Evolutionary conservation across 2,797 vertebrate genomes (phyloP), one percentile per base, ranked within the genome.

Genomic region (Coregonus suidteri): DNA sequence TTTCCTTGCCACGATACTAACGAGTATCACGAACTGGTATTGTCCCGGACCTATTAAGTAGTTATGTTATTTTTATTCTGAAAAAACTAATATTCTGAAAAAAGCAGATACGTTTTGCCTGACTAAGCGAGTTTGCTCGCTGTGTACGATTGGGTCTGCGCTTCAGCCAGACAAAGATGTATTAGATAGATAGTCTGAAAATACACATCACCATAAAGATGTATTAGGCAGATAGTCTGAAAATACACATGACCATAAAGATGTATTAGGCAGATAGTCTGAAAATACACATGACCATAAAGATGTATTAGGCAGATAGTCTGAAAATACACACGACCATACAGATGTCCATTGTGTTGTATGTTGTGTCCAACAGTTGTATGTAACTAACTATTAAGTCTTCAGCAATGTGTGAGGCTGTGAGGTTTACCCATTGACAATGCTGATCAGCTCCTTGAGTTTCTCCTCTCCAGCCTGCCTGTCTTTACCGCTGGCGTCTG

Each of bases 361-460:
- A 66, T 3, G 4, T 13, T 25, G 25, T 25, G 25, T 25, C 25
- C 25, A 25, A 25, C 25, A 25, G 25, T 37, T 68, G 66, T 35
- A 66, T 3, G 4, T 13, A 69, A 67, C 20, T 2, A 35, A 35
- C 5, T 35, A 16, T 35, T 1, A 35, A 35, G n/a, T 41, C 31
- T 69, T 5, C 15, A 71, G 35, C 11, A 16, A 41, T 14, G 31
- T 6, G 35, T 64, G 9, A 56, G 15, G 7, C 69, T 6, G 35
- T 64, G 9, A 56, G 15, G 7, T 71, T 82, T 37, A 97, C 97
- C 98, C 94, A 90, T 97, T 99, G 79, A 99, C 98, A 4, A 99
- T 94, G 84, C 94, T 85, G 86, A 97, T 99, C 20, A 99, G 95
- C 83, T 99, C 97, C 83, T 94, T 95, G 16, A 99, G 95, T 74